phyloP scores from a whole-genome alignment of 2,888 invertebrate species.

The Embidobia sp. region DNA sequence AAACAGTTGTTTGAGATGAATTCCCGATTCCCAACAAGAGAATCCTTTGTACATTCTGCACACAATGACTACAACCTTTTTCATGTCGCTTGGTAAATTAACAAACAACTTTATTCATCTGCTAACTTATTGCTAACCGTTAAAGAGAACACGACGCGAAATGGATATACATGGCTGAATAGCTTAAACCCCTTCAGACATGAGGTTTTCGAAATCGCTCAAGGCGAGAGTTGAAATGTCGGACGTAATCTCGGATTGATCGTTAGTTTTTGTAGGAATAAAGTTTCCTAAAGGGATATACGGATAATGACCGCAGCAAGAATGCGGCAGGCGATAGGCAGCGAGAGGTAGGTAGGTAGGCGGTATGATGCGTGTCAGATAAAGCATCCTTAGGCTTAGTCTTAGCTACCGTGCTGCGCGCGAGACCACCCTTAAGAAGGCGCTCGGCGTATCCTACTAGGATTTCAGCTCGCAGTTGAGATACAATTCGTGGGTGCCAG shows the following conservation, averaged over 20 bases:
- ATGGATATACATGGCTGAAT: no score
- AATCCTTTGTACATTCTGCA: no score
- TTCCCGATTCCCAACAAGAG: no score
- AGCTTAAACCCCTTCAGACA: no score
- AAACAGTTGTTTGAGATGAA: no score
- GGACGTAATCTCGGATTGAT: conserved; percentile 38
- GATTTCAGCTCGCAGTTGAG: conserved; percentile 77
- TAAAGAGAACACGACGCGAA: no score
- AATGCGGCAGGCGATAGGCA: conserved; percentile 36
- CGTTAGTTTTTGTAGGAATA: conserved; percentile 35
- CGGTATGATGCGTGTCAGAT: conserved; percentile 70
- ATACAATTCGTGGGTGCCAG: conserved; percentile 69
- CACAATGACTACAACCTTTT: no score
- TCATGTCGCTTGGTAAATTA: no score
- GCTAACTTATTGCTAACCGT: no score
- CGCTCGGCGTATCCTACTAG: conserved; percentile 71
- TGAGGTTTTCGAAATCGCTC: not conserved
- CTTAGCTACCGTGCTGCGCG: conserved; percentile 80
- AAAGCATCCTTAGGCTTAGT: conserved; percentile 79
- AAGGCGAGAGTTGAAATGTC: conserved; percentile 8
- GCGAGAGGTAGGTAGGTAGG: conserved; percentile 46
- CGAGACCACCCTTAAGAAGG: conserved; percentile 77
- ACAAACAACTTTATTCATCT: no score
- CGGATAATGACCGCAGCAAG: conserved; percentile 42
- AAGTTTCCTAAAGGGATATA: conserved; percentile 37